Conservation (phyloP, 2,113 vertebrate species). For the Rhinogobius similis region DNA sequence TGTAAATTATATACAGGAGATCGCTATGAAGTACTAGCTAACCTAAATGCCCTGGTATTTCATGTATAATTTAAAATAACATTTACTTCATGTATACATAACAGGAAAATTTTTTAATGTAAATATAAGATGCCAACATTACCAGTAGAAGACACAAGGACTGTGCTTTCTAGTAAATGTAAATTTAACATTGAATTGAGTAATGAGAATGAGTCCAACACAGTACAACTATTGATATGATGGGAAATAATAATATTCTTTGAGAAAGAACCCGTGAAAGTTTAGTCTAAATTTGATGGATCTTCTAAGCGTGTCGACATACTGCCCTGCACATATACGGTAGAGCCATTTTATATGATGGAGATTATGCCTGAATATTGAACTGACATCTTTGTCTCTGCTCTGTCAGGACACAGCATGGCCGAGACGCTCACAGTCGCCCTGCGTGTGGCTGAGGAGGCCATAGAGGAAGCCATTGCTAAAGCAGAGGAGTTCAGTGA, state of each 20-base stretch:
- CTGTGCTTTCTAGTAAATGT: too few relatives aligned
- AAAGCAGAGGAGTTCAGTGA: conserved; percentile 92
- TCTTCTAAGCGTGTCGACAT: background rate
- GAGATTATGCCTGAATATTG: background rate
- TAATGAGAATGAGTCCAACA: background rate
- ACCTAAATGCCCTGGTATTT: too few relatives aligned
- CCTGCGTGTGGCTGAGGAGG: conserved; percentile 93
- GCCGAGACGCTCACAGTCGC: conserved; percentile 95
- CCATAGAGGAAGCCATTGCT: conserved; percentile 93
- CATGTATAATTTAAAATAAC: too few relatives aligned
- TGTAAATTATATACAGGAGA: too few relatives aligned
- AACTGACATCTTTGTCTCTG: conserved; percentile 12
- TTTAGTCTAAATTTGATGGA: too few relatives aligned
- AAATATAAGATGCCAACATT: background rate
- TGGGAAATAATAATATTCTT: background rate
- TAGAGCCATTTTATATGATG: background rate
- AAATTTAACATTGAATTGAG: background rate
- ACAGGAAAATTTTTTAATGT: background rate
- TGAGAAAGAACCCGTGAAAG: too few relatives aligned
- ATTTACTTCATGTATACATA: background rate
- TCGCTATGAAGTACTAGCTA: background rate
- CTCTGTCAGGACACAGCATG: conserved; percentile 86
- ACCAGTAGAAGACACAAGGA: background rate
- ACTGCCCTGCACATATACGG: background rate
- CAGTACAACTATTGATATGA: too few relatives aligned